Base-by-base conservation (phyloP, 2,113 vertebrate genomes). In the Aplodontia rufa region DNA sequence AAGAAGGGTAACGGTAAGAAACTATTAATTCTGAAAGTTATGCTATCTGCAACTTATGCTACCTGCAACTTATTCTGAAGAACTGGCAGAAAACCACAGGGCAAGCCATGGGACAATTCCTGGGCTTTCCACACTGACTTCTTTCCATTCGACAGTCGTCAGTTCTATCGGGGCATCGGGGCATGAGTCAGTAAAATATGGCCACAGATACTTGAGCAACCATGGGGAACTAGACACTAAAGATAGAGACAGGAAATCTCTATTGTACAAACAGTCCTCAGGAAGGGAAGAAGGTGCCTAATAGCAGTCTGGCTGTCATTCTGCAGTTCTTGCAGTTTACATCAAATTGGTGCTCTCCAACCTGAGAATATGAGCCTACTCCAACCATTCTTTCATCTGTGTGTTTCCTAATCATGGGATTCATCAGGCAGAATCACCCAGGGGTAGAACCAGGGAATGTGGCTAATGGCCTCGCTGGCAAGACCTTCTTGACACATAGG, bases 191-290 rank as follows among this genome's bases (percentile, higher is more conserved):
- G 45, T 82, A 16, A 51, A 86, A 40, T 71, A 58, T 2, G 75
- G 88, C 71, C 53, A 40, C 69, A 74, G 55, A 81, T 45, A 45
- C 71, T 94, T 91, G 75, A 74, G 94, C 94, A 96, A 94, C 35
- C n/a, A 24, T 10, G 60, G 69, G 93, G 85, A 84, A 83, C 75
- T 9, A 75, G 76, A 64, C 37, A 12, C 28, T 87, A 80, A 87
- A 94, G 79, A 45, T 12, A 66, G 6, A 71, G 49, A 47, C 69
- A 74, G 94, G 96, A 97, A 91, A 81, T 75, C 49, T 79, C 64
- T 47, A 12, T 22, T n/a, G 26, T 28, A 76, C 92, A 91, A 93
- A 81, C 80, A 71, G 0, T 28, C 40, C 78, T 53, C 69, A 78
- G 79, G 80, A 96, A 71, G 47, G 35, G 81, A 58, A 96, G 62